These are phyloP conservation scores for Mimas tiliae DNA, from an alignment of 2,888 invertebrate genomes.

Conservation along the genomic window DNA sequence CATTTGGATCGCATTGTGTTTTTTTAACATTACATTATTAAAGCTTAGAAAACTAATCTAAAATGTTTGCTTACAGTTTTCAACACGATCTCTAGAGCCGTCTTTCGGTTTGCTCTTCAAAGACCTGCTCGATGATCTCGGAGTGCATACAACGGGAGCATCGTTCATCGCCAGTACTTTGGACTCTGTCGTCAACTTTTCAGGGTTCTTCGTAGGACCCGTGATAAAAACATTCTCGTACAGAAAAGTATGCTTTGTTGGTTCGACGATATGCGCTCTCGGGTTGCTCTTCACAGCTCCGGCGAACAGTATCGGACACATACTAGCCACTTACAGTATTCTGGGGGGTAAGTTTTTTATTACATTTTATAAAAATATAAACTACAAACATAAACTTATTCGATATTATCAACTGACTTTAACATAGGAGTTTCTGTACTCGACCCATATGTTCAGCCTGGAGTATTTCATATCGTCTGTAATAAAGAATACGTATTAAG, in stretches of 20 bases:
- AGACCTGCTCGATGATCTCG: conserved; percentile 87
- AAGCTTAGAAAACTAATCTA: neutral
- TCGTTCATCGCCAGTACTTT: conserved; percentile 90
- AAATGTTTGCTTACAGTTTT: conserved; percentile 84
- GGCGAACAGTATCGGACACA: conserved; percentile 89
- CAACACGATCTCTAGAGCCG: conserved; percentile 91
- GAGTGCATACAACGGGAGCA: conserved; percentile 90
- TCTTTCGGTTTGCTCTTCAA: conserved; percentile 92
- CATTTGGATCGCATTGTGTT: too few relatives aligned
- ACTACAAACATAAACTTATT: too few relatives aligned
- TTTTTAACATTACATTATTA: too few relatives aligned
- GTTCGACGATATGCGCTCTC: conserved; percentile 87
- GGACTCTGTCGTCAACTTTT: conserved; percentile 91
- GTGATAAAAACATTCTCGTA: conserved; percentile 90
- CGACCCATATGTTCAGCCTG: too few relatives aligned
- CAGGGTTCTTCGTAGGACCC: conserved; percentile 91
- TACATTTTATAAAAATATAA: neutral
- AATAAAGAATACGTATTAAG: too few relatives aligned
- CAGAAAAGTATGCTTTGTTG: conserved; percentile 88
- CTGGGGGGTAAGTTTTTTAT: conserved; percentile 86
- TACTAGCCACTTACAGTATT: conserved; percentile 89
- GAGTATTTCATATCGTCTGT: too few relatives aligned
- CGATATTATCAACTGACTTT: too few relatives aligned
- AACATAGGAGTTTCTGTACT: too few relatives aligned
- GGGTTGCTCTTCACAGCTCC: conserved; percentile 88